Conservation (phyloP, 2,113 vertebrate species). For the Taurulus bubalis region DNA sequence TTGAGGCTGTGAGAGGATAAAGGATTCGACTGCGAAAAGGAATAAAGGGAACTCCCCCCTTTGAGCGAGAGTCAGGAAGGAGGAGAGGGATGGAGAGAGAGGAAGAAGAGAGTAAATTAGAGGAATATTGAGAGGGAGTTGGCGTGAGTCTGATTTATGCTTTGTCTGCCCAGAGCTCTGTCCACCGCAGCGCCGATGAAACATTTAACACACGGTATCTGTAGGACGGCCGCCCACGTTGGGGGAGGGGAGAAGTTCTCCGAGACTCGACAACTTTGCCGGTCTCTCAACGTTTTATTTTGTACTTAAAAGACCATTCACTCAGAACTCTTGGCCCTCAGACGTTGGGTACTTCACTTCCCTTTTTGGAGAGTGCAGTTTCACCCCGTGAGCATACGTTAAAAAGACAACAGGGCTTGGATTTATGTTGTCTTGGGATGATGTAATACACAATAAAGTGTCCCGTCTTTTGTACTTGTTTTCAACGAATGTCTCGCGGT, state of each 20-base stretch:
- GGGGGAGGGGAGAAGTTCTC: background rate
- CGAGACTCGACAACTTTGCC: background rate
- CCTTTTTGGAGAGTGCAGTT: slow-evolving; percentile 2
- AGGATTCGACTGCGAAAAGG: slow-evolving; percentile 67
- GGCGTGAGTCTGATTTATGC: slow-evolving; percentile 29
- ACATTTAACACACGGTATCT: slow-evolving; percentile 60
- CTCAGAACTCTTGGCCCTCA: slow-evolving; percentile 1
- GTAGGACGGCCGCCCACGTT: slow-evolving; percentile 18
- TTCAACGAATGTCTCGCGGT: slow-evolving; percentile 16
- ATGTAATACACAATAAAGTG: slow-evolving; percentile 47
- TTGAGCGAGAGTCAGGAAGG: slow-evolving; percentile 15
- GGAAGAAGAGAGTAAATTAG: slow-evolving; percentile 43
- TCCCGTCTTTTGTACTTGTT: slow-evolving; percentile 42
- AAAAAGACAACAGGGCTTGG: slow-evolving; percentile 38
- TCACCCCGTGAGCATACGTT: slow-evolving; percentile 32
- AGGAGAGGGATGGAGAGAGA: slow-evolving; percentile 18
- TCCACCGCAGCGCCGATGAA: slow-evolving; percentile 57
- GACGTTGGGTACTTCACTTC: background rate
- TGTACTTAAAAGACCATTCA: background rate
- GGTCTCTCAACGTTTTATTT: background rate
- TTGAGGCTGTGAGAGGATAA: slow-evolving; percentile 76
- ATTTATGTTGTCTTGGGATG: slow-evolving; percentile 26
- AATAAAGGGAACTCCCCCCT: slow-evolving; percentile 55
- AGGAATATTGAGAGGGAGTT: slow-evolving; percentile 29
- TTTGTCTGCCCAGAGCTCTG: slow-evolving; percentile 40